phyloP scores from a whole-genome alignment of 2,113 vertebrate species.

The Epinephelus fuscoguttatus region DNA sequence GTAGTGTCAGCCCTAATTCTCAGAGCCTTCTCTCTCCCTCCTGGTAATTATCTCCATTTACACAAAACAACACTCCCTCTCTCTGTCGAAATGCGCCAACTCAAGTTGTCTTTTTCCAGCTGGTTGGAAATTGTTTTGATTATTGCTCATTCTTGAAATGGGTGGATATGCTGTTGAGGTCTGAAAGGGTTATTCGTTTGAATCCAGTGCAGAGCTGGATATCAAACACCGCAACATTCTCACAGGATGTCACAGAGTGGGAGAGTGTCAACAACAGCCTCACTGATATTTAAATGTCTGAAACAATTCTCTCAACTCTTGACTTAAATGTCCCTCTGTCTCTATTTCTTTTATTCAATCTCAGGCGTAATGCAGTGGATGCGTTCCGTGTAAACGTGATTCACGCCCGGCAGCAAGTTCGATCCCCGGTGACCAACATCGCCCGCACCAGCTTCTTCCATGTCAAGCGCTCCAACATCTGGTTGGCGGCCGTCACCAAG shows the following conservation, averaged over 20 bases:
- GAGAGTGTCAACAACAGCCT: neutral
- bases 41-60: conserved; percentile 54
- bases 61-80: conserved; percentile 35
- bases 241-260: conserved; percentile 32
- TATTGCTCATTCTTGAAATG: neutral
- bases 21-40: neutral
- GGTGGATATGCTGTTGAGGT: neutral
- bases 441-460: conserved; percentile 99
- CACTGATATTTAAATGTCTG: neutral
- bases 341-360: neutral
- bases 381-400: conserved; percentile 99
- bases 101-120: neutral
- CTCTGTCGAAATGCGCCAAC: neutral
- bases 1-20: conserved; percentile 1
- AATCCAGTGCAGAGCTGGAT: conserved; percentile 1
- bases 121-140: conserved; percentile 17
- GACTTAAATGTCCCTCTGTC: conserved; percentile 5
- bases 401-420: conserved; percentile 98
- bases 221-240: neutral
- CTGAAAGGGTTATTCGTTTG: neutral
- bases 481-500: conserved; percentile 99
- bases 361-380: conserved; percentile 97
- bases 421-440: conserved; percentile 98
- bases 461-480: conserved; percentile 99
- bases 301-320: neutral